Percentiles rank a stretch among this genome's conserved stretches.
Evolutionary conservation across 2,113 vertebrate species (phyloP).

Genomic region (Gobiocypris rarus): DNA sequence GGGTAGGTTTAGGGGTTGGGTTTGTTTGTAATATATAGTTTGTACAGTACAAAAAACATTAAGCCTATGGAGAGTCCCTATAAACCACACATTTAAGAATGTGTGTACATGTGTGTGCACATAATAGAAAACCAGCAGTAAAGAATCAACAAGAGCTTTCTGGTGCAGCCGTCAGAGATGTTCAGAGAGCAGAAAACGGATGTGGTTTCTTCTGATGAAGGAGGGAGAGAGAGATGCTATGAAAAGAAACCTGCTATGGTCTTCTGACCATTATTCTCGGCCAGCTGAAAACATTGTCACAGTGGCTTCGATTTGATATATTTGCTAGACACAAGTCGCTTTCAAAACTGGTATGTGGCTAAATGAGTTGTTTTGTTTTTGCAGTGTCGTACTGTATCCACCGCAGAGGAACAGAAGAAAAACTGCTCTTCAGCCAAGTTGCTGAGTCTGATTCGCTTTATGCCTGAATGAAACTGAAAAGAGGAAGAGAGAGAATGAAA

Average conservation of each 20-base stretch:
- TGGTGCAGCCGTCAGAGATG: background rate
- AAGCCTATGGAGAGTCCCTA: too few relatives aligned
- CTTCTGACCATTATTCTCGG: background rate
- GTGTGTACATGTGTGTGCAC: too few relatives aligned
- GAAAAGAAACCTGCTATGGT: conserved; percentile 2
- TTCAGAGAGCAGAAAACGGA: background rate
- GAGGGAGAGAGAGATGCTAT: background rate
- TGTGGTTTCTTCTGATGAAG: background rate
- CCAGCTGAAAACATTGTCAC: background rate
- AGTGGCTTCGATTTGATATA: background rate
- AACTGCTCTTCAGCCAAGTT: background rate
- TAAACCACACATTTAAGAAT: too few relatives aligned
- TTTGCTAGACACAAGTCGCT: too few relatives aligned
- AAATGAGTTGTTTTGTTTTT: background rate
- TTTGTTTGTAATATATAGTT: too few relatives aligned
- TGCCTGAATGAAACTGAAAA: conserved; percentile 13
- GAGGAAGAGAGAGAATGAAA: conserved; percentile 19
- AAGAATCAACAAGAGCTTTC: conserved; percentile 18
- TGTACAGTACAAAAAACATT: too few relatives aligned
- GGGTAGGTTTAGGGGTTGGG: too few relatives aligned
- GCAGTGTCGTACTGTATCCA: background rate
- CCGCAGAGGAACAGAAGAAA: background rate
- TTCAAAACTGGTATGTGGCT: background rate
- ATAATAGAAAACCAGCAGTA: background rate
- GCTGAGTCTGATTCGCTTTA: background rate